Base-by-base conservation (phyloP, 2,888 invertebrate species). In the Amphipoea lucens region DNA sequence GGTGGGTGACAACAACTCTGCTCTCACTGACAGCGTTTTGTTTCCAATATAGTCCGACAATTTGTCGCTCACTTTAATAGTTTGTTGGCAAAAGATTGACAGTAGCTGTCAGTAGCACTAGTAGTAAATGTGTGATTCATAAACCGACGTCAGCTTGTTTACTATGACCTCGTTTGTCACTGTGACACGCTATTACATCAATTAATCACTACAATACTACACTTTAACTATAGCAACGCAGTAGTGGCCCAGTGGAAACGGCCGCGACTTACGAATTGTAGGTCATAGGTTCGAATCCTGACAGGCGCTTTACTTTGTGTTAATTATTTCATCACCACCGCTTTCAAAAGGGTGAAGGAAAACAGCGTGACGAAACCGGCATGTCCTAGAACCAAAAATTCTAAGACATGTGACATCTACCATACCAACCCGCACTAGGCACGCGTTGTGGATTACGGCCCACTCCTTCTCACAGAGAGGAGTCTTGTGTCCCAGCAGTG, bases 131-230 rank as follows among this genome's bases (percentile, higher is more conserved):
- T 36, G 45, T 60, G 57, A 75, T 60, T 60, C 60, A 12, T n/a
- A 40, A 40, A 11, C 40, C 48, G 14, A 40, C 60, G 12, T 23
- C 3, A 66, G 9, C 51, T 36, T 40, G 78, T 78, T 78, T 45
- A 66, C 14, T 20, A 65, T 36, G n/a, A 23, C 23, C 29, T 78
- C 45, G 20, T 66, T 78, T 29, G 45, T 57, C 57, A 66, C 45
- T 78, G 54, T 40, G 66, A 57, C 79, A 48, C 23, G 45, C 54
- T 78, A 57, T 45, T 17, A 40, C n/a, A 65, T 54, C 54, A 45
- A 66, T 57, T 45, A 45, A 36, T 70, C 42, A 80, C 62, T n/a
- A 1, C 45, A 48, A 48, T 48, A 48, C n/a, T n/a, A n/a, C 57
- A 60, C 57, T 60, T 60, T n/a, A 48, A 60, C n/a, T 60, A n/a